Evolutionary conservation across 2,797 vertebrate genomes (phyloP).

Genomic region (Enteromius trimaculatus): DNA sequence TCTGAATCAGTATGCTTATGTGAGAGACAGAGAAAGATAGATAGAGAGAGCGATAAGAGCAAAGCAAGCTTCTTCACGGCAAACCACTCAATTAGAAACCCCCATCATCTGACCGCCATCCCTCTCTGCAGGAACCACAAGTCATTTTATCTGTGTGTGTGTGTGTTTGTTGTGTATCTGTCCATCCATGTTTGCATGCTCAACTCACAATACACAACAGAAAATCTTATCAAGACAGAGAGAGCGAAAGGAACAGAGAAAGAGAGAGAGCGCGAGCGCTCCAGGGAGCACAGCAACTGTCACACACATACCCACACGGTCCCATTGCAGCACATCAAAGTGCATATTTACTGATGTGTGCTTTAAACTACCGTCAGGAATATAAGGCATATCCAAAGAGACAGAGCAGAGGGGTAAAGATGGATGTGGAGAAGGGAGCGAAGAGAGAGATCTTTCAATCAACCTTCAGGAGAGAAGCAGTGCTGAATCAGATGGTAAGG

Average conservation of each 20-base stretch:
- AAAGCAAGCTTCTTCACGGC: slow-evolving; percentile 43
- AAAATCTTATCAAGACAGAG: slow-evolving; percentile 7
- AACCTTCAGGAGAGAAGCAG: slow-evolving; percentile 10
- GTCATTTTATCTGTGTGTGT: slow-evolving; percentile 55
- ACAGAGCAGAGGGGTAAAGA: slow-evolving; percentile 41
- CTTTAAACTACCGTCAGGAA: slow-evolving; percentile 39
- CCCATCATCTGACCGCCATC: slow-evolving; percentile 29
- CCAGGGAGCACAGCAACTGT: slow-evolving; percentile 36
- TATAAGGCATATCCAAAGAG: slow-evolving; percentile 43
- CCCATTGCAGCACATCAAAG: slow-evolving; percentile 40
- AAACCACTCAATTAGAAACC: slow-evolving; percentile 47
- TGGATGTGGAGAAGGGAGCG: slow-evolving; percentile 25
- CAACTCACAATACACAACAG: slow-evolving; percentile 27
- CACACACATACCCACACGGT: slow-evolving; percentile 29
- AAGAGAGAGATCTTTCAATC: slow-evolving; percentile 38
- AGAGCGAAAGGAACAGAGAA: background rate
- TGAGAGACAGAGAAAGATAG: background rate
- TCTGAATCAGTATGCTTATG: background rate
- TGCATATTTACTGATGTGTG: slow-evolving; percentile 50
- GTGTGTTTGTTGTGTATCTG: slow-evolving; percentile 33
- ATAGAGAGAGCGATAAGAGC: slow-evolving; percentile 25
- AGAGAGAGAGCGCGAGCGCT: background rate
- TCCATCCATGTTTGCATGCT: slow-evolving; percentile 15
- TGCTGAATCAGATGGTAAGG: slow-evolving; percentile 42
- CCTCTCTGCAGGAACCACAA: slow-evolving; percentile 46